Evolutionary conservation across 92 coral and sea anemone species (phyloP).

Genomic region (Zoanthus sansibaricus): DNA sequence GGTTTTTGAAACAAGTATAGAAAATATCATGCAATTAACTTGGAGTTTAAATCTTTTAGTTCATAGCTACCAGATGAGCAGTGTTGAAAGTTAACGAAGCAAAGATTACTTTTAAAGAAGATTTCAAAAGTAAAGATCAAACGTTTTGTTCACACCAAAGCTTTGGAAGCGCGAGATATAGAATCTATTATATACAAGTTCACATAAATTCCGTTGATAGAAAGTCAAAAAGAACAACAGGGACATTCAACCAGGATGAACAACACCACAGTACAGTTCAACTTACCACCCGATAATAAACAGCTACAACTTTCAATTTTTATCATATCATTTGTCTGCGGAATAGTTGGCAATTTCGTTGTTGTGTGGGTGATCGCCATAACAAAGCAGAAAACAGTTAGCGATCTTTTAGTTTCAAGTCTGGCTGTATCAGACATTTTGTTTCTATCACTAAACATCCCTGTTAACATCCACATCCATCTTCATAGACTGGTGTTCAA

Average conservation of each 20-base stretch:
- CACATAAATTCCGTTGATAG: background rate
- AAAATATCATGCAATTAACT: conserved; percentile 1
- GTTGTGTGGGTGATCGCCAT: conserved; percentile 27
- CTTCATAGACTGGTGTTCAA: background rate
- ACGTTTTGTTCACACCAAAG: background rate
- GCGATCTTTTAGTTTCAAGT: conserved; percentile 29
- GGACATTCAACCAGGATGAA: background rate
- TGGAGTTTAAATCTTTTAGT: background rate
- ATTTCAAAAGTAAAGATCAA: background rate
- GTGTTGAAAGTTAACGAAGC: background rate
- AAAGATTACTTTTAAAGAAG: background rate
- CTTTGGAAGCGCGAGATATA: too few species aligned
- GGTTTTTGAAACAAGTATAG: background rate
- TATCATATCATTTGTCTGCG: conserved; percentile 16
- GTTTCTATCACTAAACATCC: conserved; percentile 15
- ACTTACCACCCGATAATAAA: conserved; percentile 6
- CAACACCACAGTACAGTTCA: conserved; percentile 2
- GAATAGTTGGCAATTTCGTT: conserved; percentile 15
- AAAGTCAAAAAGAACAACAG: background rate
- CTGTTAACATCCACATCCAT: conserved; percentile 3
- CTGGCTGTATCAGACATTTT: conserved; percentile 29
- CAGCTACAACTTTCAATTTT: conserved; percentile 10
- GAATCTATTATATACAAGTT: background rate
- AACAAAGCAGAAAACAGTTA: conserved; percentile 25
- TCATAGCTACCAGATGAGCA: background rate